Evolutionary conservation across 2,113 vertebrate species (phyloP).

Genomic region (Ceratotherium simum): DNA sequence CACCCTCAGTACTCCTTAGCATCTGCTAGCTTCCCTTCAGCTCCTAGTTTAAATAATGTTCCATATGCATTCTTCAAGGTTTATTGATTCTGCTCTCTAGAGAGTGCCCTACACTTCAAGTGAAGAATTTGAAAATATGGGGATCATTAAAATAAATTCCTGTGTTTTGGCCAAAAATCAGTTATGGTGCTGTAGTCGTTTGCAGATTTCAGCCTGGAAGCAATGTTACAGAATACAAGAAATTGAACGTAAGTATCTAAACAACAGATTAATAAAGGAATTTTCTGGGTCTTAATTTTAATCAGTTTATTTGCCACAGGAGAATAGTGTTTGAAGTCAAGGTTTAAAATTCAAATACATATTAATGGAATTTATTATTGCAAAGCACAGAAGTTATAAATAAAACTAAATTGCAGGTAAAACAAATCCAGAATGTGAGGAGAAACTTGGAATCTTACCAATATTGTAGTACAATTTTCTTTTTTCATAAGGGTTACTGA

Average conservation of each 20-base stretch:
- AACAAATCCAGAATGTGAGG: neutral
- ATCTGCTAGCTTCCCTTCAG: constrained; percentile 69
- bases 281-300: constrained; percentile 54
- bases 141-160: constrained; percentile 65
- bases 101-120: constrained; percentile 65
- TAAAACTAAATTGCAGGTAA: neutral
- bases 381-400: neutral
- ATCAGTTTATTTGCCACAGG: constrained; percentile 41
- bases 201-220: neutral
- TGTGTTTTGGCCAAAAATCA: constrained; percentile 61
- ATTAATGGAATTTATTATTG: constrained; percentile 27
- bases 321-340: constrained; percentile 34
- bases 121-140: constrained; percentile 72
- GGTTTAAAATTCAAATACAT: constrained; percentile 16
- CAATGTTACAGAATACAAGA: neutral
- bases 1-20: constrained; percentile 26
- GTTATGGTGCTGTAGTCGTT: neutral
- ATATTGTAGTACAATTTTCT: neutral
- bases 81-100: constrained; percentile 73
- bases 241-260: neutral
- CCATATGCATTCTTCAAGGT: constrained; percentile 79
- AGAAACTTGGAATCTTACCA: neutral
- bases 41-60: constrained; percentile 73
- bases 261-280: neutral
- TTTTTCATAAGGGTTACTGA: neutral